Conservation (phyloP, 2,113 vertebrate species). For the Pantherophis guttatus region DNA sequence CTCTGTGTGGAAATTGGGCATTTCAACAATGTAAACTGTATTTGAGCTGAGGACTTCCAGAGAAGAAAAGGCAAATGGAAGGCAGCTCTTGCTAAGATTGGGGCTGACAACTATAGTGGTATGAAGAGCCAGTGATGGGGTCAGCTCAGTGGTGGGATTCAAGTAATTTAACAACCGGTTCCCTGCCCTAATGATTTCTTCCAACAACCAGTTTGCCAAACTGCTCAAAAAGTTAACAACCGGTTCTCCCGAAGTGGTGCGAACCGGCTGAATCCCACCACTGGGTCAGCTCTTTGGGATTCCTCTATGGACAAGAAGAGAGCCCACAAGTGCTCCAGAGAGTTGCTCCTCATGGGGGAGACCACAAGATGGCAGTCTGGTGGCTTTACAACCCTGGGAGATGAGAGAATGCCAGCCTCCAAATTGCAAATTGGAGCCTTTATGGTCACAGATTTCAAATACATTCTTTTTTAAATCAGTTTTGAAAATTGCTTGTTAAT, state of each 20-base stretch:
- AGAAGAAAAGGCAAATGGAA: not conserved
- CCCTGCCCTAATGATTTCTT: too few relatives aligned
- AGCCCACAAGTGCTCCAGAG: not conserved
- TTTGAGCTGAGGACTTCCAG: not conserved
- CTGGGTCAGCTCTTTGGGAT: not conserved
- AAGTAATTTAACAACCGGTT: too few relatives aligned
- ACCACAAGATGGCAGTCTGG: not conserved
- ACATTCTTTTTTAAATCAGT: not conserved
- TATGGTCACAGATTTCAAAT: not conserved
- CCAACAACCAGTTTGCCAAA: too few relatives aligned
- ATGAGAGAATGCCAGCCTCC: not conserved
- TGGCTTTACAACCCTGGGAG: not conserved
- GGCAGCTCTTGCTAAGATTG: not conserved
- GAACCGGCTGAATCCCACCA: too few relatives aligned
- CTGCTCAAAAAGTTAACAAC: too few relatives aligned
- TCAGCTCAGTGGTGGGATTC: too few relatives aligned
- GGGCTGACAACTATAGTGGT: not conserved
- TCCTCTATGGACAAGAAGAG: not conserved
- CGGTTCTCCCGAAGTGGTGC: too few relatives aligned
- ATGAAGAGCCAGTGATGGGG: not conserved
- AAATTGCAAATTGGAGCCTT: not conserved
- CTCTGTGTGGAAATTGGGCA: not conserved
- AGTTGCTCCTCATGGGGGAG: not conserved
- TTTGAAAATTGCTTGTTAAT: not conserved
- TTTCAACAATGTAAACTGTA: not conserved